phyloP scores from a whole-genome alignment of 2,797 vertebrate genomes.

The Gobio occitaniae region DNA sequence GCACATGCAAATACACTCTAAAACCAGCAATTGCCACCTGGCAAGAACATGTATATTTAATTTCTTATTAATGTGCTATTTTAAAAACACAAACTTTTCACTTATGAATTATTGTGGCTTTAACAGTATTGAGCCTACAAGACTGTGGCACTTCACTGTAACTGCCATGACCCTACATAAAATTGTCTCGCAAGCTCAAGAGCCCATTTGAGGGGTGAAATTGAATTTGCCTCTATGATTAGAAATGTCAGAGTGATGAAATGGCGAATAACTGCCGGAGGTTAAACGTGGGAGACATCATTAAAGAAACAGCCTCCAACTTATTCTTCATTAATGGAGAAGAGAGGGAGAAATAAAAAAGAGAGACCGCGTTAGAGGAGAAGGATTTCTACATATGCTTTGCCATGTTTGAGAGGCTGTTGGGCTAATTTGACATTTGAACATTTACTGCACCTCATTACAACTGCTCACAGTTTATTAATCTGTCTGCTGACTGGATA shows the following conservation, averaged over 20 bases:
- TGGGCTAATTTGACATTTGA: slow-evolving; percentile 33
- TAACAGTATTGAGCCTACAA: background rate
- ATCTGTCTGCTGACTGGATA: slow-evolving; percentile 18
- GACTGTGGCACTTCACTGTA: background rate
- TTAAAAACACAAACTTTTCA: slow-evolving; percentile 2
- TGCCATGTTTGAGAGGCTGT: background rate
- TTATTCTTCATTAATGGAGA: slow-evolving; percentile 40
- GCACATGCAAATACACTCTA: background rate
- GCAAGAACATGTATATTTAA: background rate
- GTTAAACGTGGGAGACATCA: slow-evolving; percentile 40
- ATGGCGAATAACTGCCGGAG: slow-evolving; percentile 23
- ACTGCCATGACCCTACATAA: slow-evolving; percentile 10
- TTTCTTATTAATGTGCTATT: background rate
- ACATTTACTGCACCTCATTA: slow-evolving; percentile 44
- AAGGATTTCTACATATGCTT: slow-evolving; percentile 12
- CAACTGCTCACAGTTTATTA: slow-evolving; percentile 28
- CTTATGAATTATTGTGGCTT: background rate
- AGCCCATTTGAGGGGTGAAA: slow-evolving; percentile 38
- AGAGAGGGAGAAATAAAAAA: slow-evolving; percentile 11
- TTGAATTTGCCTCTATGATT: slow-evolving; percentile 47
- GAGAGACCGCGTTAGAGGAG: background rate
- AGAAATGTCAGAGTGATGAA: slow-evolving; percentile 49
- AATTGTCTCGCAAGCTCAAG: slow-evolving; percentile 6
- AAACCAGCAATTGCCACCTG: background rate
- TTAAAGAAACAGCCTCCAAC: slow-evolving; percentile 26